These are phyloP conservation scores for Malacoraja senta DNA, from an alignment of 2,797 vertebrate species.

Conservation along the genomic window DNA sequence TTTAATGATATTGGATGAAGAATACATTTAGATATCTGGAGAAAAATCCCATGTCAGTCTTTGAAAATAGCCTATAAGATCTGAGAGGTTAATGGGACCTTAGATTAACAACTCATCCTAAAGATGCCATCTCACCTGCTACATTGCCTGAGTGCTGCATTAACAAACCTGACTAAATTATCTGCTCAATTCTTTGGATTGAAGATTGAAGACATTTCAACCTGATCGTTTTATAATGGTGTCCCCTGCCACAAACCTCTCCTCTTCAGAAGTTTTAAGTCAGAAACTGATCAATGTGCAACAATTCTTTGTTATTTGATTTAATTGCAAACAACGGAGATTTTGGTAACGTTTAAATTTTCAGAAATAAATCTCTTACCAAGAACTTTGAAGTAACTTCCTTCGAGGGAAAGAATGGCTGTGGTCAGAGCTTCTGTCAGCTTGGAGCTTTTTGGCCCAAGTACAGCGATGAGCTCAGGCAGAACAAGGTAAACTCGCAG, in stretches of 20 bases:
- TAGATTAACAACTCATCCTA: neutral
- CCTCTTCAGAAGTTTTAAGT: neutral
- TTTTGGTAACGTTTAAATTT: neutral
- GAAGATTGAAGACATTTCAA: neutral
- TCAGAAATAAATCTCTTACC: neutral
- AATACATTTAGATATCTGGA: neutral
- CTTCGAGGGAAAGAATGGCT: slow-evolving; percentile 2
- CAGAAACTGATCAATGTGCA: neutral
- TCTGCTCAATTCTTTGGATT: neutral
- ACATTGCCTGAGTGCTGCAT: neutral
- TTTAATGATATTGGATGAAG: neutral
- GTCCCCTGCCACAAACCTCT: neutral
- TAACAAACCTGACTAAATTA: neutral
- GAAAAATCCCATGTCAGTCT: neutral
- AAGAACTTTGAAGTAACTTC: neutral
- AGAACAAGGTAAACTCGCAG: slow-evolving; percentile 15
- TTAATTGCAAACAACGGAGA: neutral
- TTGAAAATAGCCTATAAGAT: neutral
- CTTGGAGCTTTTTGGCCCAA: neutral
- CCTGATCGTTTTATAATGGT: neutral
- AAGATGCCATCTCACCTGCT: neutral
- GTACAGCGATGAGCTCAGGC: neutral
- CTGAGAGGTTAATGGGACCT: neutral
- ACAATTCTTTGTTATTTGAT: neutral
- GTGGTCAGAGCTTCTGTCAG: neutral